Base-by-base conservation (phyloP, 2,888 invertebrate genomes). In the Ennomos fuscantarius region DNA sequence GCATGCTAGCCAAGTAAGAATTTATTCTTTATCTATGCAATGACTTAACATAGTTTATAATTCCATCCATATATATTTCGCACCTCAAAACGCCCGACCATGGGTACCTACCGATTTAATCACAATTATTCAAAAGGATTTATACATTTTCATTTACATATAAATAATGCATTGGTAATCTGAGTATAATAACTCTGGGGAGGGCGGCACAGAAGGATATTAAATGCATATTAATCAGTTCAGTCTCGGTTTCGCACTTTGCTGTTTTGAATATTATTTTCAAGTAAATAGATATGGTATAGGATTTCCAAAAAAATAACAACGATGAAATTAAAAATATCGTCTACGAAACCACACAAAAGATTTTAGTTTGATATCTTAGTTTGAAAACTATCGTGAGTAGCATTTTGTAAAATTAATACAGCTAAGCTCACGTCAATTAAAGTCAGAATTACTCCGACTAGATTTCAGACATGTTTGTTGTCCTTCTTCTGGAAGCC, bases 151-250 rank as follows among this genome's bases (percentile, higher is more conserved):
- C 72, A 84, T 86, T 85, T 78, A 75, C 84, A 84, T 82, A 81
- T 79, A 82, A 82, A 85, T 86, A 85, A 86, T 81, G 77, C 78
- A 80, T 83, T 72, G 75, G 70, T 80, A 79, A 86, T 86, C 81
- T 70, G 74, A 73, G 69, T 72, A 71, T 79, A 79, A 82, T 85
- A 80, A 79, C 82, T 79, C 79, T 57, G 33, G 81, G 80, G 85
- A 76, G 68, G 80, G 85, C 76, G 68, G 63, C 66, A 69, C 67
- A 70, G 68, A 62, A 72, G 72, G 71, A 71, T 77, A 78, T 77
- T 77, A 81, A 78, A 81, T 83, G 81, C 80, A 82, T 84, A 82
- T 78, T 83, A 81, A 82, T 81, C 76, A 75, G 78, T 71, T 76
- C 71, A 73, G 70, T 71, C 63, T 67, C 50, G 68, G 68, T 69